Conservation (phyloP, 2,113 vertebrate species). For the Odocoileus virginianus region DNA sequence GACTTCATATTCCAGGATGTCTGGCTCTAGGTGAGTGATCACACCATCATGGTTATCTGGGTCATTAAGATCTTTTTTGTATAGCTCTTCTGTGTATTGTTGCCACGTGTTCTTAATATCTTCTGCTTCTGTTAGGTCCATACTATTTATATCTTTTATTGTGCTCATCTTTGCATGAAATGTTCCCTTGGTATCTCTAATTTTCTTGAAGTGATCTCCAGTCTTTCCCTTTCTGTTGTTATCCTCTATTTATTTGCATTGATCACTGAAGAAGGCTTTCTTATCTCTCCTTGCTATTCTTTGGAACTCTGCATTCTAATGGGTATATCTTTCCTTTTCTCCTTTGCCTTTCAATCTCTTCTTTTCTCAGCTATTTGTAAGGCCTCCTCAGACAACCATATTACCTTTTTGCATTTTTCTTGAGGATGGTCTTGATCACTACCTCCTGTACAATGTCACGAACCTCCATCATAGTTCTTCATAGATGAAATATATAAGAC, state of each 20-base stretch:
- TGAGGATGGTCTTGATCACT: neutral
- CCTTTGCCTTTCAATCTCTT: neutral
- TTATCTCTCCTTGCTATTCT: neutral
- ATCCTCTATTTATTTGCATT: neutral
- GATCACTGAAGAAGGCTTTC: neutral
- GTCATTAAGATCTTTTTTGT: too few relatives aligned
- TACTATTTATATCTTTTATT: neutral
- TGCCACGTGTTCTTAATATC: neutral
- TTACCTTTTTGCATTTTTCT: neutral
- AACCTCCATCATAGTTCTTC: neutral
- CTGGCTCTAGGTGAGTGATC: neutral
- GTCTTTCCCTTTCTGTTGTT: neutral
- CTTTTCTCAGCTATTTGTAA: neutral
- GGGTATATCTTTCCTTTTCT: neutral
- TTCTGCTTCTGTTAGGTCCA: neutral
- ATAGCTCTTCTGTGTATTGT: neutral
- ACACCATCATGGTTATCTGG: too few relatives aligned
- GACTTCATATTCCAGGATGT: neutral
- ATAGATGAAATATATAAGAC: neutral
- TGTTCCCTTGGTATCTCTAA: neutral
- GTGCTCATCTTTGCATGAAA: neutral
- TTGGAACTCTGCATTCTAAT: neutral
- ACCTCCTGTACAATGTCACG: fast-evolving
- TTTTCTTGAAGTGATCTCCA: neutral
- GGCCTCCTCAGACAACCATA: neutral